Conservation (phyloP, 2,888 invertebrate genomes). For the Luperina nickerlii region DNA sequence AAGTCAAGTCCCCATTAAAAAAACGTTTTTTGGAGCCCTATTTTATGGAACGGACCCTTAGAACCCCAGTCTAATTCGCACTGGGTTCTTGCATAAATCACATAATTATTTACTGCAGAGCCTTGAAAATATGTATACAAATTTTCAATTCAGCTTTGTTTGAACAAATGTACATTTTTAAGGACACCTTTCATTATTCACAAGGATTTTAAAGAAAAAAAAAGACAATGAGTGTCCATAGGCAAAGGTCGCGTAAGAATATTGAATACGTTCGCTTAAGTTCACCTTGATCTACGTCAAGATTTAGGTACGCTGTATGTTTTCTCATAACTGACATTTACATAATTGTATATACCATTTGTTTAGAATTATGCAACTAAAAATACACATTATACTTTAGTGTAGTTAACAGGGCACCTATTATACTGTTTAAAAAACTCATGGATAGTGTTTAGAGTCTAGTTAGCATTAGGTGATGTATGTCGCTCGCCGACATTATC, state of each 20-base stretch:
- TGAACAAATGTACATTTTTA: constrained; percentile 82
- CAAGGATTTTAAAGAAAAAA: constrained; percentile 85
- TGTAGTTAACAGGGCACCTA: not conserved
- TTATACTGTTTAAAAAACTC: not conserved
- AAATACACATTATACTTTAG: constrained; percentile 14
- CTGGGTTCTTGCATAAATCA: not conserved
- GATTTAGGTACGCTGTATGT: constrained; percentile 56
- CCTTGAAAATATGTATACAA: constrained; percentile 59
- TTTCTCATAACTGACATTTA: constrained; percentile 57
- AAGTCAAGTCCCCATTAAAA: not conserved
- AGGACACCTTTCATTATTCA: constrained; percentile 86
- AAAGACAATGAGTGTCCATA: constrained; percentile 84
- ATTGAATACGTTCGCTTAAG: constrained; percentile 79
- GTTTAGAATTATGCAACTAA: constrained; percentile 17
- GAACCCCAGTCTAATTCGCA: not conserved
- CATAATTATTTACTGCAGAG: constrained; percentile 21
- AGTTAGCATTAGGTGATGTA: constrained; percentile 28
- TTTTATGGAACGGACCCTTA: not conserved
- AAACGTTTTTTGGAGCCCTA: not conserved
- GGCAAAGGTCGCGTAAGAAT: constrained; percentile 81
- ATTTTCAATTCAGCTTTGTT: constrained; percentile 79
- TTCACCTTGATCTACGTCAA: constrained; percentile 82
- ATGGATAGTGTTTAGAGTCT: not conserved
- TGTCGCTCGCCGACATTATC: constrained; percentile 42
- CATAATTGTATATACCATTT: constrained; percentile 28